Conservation (phyloP, 37 sponge, comb jelly and placozoan genomes). For the Aplysina aerophoba region DNA sequence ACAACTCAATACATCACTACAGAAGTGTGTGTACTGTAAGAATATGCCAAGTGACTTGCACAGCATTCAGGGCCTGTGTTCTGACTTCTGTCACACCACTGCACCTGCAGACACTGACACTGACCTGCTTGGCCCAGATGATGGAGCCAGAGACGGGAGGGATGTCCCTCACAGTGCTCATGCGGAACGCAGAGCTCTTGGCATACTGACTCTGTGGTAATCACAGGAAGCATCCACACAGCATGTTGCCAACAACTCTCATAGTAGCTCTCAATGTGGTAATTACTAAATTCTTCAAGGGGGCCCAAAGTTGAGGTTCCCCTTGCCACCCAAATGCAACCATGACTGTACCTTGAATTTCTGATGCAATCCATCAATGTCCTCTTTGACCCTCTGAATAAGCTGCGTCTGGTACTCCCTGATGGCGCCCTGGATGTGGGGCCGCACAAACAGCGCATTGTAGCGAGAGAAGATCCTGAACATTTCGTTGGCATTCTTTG, state of each 20-base stretch:
- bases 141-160: conserved; percentile 98
- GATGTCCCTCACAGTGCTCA: conserved; percentile 81
- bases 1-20: background rate
- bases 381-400: conserved; percentile 98
- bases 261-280: too few relatives aligned
- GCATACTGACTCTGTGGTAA: conserved; percentile 79
- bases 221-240: too few relatives aligned
- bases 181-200: conserved; percentile 79
- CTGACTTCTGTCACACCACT: background rate
- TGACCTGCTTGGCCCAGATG: conserved; percentile 97
- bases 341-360: conserved; percentile 90
- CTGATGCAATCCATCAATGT: conserved; percentile 94
- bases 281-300: too few relatives aligned
- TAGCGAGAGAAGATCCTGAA: conserved; percentile 98
- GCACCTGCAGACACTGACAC: background rate
- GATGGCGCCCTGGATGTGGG: conserved; percentile 97
- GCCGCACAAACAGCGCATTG: conserved; percentile 97
- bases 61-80: too few relatives aligned
- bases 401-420: conserved; percentile 99
- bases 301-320: too few relatives aligned
- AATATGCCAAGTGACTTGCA: too few relatives aligned
- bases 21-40: background rate
- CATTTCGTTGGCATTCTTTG: conserved; percentile 99
- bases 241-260: too few relatives aligned
- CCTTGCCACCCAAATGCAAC: too few relatives aligned